A percentile compares a stretch with the other conserved stretches of the same genome.
Conservation (phyloP, 2,888 invertebrate species). For the Dione vanillae region DNA sequence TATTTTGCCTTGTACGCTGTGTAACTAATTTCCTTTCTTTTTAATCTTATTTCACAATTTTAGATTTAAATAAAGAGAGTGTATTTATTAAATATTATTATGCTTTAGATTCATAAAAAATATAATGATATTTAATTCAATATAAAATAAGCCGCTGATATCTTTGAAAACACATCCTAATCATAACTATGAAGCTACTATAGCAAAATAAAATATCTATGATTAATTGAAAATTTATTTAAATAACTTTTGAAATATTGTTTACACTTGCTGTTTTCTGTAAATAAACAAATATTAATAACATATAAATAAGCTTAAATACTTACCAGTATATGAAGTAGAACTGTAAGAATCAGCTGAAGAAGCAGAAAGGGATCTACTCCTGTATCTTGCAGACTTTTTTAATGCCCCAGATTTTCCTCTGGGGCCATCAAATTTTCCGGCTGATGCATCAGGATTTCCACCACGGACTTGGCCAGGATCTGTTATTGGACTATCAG, state of each 20-base stretch:
- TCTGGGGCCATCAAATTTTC: slow-evolving; percentile 75
- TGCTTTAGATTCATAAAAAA: too few relatives aligned
- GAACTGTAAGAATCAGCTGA: slow-evolving; percentile 98
- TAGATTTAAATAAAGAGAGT: too few relatives aligned
- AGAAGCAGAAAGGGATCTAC: slow-evolving; percentile 95
- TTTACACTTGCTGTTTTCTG: background rate
- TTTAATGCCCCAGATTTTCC: slow-evolving; percentile 90
- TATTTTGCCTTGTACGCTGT: too few relatives aligned
- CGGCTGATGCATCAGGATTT: slow-evolving; percentile 67
- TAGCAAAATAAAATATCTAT: too few relatives aligned
- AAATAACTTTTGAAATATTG: background rate
- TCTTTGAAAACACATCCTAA: too few relatives aligned
- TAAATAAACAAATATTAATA: background rate
- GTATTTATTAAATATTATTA: too few relatives aligned
- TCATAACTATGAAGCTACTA: too few relatives aligned
- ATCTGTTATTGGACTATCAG: slow-evolving; percentile 90
- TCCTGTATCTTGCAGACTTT: slow-evolving; percentile 94
- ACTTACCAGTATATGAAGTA: slow-evolving; percentile 86
- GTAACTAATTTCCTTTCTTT: too few relatives aligned
- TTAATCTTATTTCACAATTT: too few relatives aligned
- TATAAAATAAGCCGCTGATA: too few relatives aligned
- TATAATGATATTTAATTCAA: too few relatives aligned
- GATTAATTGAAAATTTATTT: too few relatives aligned
- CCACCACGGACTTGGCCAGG: slow-evolving; percentile 86
- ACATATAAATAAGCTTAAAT: slow-evolving; percentile 22